Evolutionary conservation across 2,113 vertebrate genomes (phyloP).

Genomic region (Barnardius zonarius): DNA sequence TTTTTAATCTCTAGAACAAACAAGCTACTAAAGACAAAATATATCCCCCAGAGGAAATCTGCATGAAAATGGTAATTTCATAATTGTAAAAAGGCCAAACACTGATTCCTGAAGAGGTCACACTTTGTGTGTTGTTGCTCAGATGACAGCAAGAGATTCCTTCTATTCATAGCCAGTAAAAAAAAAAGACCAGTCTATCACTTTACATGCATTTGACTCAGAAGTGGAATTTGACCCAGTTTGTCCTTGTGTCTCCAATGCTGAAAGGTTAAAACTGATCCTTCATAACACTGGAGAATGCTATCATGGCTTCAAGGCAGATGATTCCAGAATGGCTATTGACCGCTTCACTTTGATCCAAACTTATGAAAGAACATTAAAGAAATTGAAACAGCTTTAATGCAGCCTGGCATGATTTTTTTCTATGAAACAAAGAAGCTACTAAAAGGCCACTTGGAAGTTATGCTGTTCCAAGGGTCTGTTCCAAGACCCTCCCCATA

Average conservation of each 20-base stretch:
- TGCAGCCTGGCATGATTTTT: not conserved
- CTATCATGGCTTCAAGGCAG: not conserved
- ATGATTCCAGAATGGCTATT: not conserved
- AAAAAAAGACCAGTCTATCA: not conserved
- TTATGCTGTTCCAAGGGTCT: not conserved
- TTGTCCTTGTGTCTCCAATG: not conserved
- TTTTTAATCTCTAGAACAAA: constrained; percentile 20
- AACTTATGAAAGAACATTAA: not conserved
- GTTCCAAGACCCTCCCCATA: not conserved
- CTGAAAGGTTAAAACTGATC: not conserved
- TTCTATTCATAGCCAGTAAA: not conserved
- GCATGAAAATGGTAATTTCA: not conserved
- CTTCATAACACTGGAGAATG: not conserved
- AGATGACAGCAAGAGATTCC: not conserved
- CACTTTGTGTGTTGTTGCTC: not conserved
- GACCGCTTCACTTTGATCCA: not conserved
- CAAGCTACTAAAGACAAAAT: not conserved
- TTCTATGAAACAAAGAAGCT: not conserved
- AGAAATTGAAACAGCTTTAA: not conserved
- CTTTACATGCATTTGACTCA: not conserved
- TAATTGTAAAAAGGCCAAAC: not conserved
- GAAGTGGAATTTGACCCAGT: not conserved
- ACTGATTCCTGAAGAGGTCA: not conserved
- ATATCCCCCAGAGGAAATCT: not conserved
- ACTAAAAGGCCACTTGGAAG: not conserved